phyloP scores from a whole-genome alignment of 1,140 invertebrate genomes.

The Eciton burchellii region DNA sequence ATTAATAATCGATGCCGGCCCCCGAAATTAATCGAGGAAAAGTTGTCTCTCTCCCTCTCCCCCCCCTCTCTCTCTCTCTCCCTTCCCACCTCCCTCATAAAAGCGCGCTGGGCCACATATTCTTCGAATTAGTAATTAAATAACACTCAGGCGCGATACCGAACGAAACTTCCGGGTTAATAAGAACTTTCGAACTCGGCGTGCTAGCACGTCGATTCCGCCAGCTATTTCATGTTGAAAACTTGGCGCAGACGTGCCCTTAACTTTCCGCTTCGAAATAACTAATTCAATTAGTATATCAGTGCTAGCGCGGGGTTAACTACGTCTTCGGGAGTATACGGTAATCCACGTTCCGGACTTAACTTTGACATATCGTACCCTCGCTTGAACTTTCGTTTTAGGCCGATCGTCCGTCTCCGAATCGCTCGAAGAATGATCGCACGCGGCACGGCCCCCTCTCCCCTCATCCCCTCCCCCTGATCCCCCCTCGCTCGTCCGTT shows the following conservation, averaged over 20 bases:
- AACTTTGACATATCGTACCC: conserved; percentile 68
- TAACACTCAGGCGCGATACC: conserved; percentile 70
- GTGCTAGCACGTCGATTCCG: conserved; percentile 72
- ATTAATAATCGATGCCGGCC: conserved; percentile 45
- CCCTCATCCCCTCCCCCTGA: too few species aligned
- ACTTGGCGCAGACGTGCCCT: conserved; percentile 73
- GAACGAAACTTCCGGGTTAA: conserved; percentile 73
- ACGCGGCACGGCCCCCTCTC: neutral
- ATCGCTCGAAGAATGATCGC: conserved; percentile 41
- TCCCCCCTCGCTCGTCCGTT: too few species aligned
- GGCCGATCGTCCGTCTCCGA: conserved; percentile 25
- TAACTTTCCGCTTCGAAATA: conserved; percentile 76
- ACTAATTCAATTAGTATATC: conserved; percentile 77
- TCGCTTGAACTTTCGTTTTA: conserved; percentile 47
- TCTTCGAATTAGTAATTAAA: conserved; percentile 73
- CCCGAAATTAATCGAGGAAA: conserved; percentile 32
- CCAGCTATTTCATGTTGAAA: conserved; percentile 75
- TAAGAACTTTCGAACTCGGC: conserved; percentile 66
- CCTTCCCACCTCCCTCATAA: conserved; percentile 32
- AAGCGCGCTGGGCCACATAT: conserved; percentile 58
- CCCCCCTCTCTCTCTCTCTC: too few species aligned
- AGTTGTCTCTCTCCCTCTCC: conserved; percentile 32
- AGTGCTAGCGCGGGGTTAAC: conserved; percentile 68
- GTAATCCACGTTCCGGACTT: conserved; percentile 69
- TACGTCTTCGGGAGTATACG: conserved; percentile 68